A percentile compares a stretch with the other conserved stretches of the same genome.
phyloP scores from a whole-genome alignment of 1,140 invertebrate species.

The Euura saliciscinereae region DNA sequence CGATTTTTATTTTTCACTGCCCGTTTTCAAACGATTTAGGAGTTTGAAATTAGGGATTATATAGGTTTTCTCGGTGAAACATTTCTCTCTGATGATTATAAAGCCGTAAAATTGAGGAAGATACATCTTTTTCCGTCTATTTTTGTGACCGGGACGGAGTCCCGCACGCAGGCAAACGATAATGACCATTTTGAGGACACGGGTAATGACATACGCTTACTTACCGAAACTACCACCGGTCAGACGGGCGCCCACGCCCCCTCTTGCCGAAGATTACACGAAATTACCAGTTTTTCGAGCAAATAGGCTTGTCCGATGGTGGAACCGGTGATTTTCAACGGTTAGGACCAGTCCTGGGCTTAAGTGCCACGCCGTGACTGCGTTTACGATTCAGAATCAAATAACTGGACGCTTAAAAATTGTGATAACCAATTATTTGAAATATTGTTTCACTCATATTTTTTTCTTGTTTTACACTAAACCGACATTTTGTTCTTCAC shows the following conservation, averaged over 20 bases:
- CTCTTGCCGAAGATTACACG: not conserved
- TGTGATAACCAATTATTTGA: not conserved
- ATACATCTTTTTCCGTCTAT: too few species aligned
- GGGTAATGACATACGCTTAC: constrained; percentile 3
- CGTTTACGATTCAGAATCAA: not conserved
- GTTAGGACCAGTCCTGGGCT: not conserved
- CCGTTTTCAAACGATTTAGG: too few species aligned
- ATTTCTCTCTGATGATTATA: too few species aligned
- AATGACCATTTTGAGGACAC: constrained; percentile 7
- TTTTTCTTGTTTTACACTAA: too few species aligned
- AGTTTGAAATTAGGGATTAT: too few species aligned
- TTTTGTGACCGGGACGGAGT: not conserved
- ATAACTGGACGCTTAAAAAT: not conserved
- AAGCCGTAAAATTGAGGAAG: too few species aligned
- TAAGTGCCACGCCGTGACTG: not conserved
- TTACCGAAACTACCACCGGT: not conserved
- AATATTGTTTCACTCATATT: not conserved
- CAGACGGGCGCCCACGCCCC: not conserved
- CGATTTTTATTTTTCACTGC: too few species aligned
- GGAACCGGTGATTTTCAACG: constrained; percentile 4
- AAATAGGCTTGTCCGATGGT: not conserved
- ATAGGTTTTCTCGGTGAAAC: too few species aligned
- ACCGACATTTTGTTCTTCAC: too few species aligned
- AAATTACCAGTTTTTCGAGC: constrained; percentile 4
- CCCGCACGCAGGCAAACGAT: not conserved